Evolutionary conservation across 2,113 vertebrate species (phyloP).

Genomic region (Bubo scandiacus): DNA sequence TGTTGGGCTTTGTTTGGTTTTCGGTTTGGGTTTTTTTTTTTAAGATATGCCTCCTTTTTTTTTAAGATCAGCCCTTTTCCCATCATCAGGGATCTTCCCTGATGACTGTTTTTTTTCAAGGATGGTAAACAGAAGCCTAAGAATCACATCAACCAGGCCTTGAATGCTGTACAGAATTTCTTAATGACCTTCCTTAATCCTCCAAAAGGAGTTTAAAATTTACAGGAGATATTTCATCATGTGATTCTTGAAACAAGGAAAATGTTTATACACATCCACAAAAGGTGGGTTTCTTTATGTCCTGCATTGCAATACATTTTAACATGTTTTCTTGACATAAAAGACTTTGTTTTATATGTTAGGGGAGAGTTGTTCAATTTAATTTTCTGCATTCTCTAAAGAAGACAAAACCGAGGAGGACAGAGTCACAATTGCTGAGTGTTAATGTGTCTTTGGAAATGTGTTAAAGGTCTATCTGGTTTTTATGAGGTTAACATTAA

Average conservation of each 20-base stretch:
- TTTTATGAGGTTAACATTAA: background rate
- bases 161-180: background rate
- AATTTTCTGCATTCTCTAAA: background rate
- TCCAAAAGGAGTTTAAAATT: background rate
- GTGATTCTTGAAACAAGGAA: background rate
- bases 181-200: background rate
- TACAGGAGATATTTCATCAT: background rate
- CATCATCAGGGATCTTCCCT: background rate
- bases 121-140: background rate
- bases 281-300: background rate
- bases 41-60: background rate
- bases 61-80: background rate
- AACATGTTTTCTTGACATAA: background rate
- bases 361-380: background rate
- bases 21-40: background rate
- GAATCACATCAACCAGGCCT: background rate
- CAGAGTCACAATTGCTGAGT: background rate
- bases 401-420: background rate
- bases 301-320: background rate
- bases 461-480: background rate
- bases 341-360: background rate
- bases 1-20: background rate
- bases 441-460: background rate
- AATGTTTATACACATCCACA: accelerated
- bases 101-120: background rate